Evolutionary conservation across 2,797 vertebrate genomes (phyloP), one percentile per base, ranked within the genome.

Genomic region (Australoheros facetus): DNA sequence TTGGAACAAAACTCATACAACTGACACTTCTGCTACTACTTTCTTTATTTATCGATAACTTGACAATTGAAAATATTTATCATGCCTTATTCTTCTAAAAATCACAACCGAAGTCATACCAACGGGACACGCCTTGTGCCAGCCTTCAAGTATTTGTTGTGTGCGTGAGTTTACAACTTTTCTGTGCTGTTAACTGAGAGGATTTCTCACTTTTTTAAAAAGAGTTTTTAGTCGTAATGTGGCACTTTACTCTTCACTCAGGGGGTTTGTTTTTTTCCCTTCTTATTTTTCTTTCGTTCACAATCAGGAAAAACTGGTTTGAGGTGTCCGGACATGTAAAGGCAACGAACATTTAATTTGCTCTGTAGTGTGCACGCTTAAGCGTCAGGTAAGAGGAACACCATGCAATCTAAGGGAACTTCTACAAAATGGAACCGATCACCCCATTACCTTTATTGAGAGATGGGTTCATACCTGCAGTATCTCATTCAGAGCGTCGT

Each of bases 401-500:
- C 10, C 19, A 8, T 51, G 26, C 13, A 69, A 51, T 28, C 1
- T 30, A 69, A 51, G 1, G 42, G 14, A 69, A 17, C 45, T 11
- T 53, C 17, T 32, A 17, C 30, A 69, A 51, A 69, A 69, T 51
- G 11, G 26, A n/a, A n/a, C n/a, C n/a, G n/a, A 7, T 7, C 14
- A 30, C 26, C 13, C 13, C 16, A 51, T 51, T 69, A 51, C 17
- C 9, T n/a, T 51, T 51, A 51, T 7, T 51, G 3, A 51, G 21
- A 69, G 17, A 69, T 69, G 4, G 3, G 1, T 6, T 4, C 82
- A 4, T 87, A 99, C 98, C 97, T 97, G 71, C 79, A 99, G 85
- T 80, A 99, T 98, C 53, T 94, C 91, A 54, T 98, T 95, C 91
- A 99, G 93, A 64, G 91, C 95, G 1, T 95, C 91, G 55, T 96